Conservation (phyloP, 92 coral and sea anemone genomes). For the Porites lobata region DNA sequence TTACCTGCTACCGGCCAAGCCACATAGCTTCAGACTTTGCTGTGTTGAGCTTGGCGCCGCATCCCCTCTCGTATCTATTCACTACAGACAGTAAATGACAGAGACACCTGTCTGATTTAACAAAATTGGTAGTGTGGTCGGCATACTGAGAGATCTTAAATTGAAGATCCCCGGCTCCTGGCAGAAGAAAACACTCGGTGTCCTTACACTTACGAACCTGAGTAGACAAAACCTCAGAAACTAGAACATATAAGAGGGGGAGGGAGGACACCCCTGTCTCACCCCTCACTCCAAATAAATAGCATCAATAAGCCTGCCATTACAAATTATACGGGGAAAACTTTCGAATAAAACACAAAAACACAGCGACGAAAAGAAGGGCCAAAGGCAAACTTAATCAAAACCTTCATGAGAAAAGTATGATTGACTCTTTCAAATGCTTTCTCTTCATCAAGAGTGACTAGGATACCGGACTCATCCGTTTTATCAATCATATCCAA, state of each 20-base stretch:
- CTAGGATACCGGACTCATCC: not conserved
- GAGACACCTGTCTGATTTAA: slow-evolving; percentile 19
- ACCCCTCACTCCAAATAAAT: not conserved
- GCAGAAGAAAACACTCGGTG: slow-evolving; percentile 6
- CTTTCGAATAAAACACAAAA: not conserved
- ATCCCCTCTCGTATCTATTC: not conserved
- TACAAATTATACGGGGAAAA: not conserved
- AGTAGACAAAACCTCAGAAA: not conserved
- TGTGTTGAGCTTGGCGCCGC: slow-evolving; percentile 6
- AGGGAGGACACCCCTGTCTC: no score
- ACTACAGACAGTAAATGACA: not conserved
- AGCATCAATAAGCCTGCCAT: not conserved
- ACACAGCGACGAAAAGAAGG: not conserved
- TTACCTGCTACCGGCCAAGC: not conserved
- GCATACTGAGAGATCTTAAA: slow-evolving; percentile 38
- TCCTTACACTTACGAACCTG: not conserved
- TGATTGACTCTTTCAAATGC: slow-evolving; percentile 22
- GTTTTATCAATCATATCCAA: not conserved
- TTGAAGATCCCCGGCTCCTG: slow-evolving; percentile 20
- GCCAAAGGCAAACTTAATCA: not conserved
- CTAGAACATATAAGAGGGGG: no score
- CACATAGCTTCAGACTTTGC: slow-evolving; percentile 26
- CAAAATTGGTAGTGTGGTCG: slow-evolving; percentile 32
- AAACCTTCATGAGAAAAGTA: not conserved
- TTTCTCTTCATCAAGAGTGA: no score